Evolutionary conservation across 2,888 invertebrate genomes (phyloP).

Genomic region (Polydrusus tereticollis): DNA sequence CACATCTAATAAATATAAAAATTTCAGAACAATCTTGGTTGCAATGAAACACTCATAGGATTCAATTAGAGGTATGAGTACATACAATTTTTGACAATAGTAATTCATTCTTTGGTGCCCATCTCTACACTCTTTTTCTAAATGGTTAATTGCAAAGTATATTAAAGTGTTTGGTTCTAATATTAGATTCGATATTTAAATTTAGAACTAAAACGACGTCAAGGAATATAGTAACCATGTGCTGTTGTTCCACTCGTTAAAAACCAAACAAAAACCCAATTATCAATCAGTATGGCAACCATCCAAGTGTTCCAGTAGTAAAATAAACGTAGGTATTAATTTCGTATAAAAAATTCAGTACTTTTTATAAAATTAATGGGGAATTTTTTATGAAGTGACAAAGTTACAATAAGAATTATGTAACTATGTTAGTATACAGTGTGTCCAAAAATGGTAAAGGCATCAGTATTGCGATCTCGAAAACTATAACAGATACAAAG

Average conservation of each 20-base stretch:
- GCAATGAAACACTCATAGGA: too few relatives aligned
- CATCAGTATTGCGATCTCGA: too few relatives aligned
- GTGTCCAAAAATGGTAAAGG: too few relatives aligned
- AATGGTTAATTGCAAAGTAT: neutral
- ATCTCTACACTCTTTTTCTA: neutral
- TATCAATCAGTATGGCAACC: slow-evolving; percentile 2
- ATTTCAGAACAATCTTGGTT: too few relatives aligned
- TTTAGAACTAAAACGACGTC: slow-evolving; percentile 18
- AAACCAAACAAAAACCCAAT: slow-evolving; percentile 5
- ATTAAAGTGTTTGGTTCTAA: slow-evolving; percentile 1
- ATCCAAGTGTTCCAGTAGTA: neutral
- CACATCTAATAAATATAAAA: too few relatives aligned
- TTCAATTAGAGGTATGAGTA: too few relatives aligned
- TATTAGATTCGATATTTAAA: slow-evolving; percentile 5
- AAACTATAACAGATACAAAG: too few relatives aligned
- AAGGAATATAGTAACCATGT: slow-evolving; percentile 7
- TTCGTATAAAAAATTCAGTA: neutral
- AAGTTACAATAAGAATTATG: too few relatives aligned
- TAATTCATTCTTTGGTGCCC: neutral
- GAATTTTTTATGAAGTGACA: too few relatives aligned
- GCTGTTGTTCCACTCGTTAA: slow-evolving; percentile 1
- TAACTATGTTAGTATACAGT: too few relatives aligned
- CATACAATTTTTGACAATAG: neutral
- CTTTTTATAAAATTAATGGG: too few relatives aligned
- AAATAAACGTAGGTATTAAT: neutral